A percentile compares a stretch with the other conserved stretches of the same genome.
These are phyloP conservation scores for Platycnemis pennipes DNA, from an alignment of 2,888 invertebrate species.

Conservation along the genomic window DNA sequence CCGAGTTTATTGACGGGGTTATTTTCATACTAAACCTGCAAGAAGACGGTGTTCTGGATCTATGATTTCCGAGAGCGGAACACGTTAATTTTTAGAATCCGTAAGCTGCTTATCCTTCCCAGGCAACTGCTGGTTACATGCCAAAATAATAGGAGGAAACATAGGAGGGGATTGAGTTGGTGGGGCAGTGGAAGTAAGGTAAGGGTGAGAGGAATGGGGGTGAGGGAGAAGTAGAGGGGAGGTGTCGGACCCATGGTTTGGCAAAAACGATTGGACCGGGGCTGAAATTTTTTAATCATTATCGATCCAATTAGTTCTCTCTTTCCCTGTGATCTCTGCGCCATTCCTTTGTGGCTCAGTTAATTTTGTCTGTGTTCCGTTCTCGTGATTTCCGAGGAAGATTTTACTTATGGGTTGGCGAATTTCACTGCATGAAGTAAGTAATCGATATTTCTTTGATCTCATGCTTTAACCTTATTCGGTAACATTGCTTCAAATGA, in stretches of 20 bases:
- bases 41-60: too few relatives aligned
- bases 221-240: neutral
- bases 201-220: neutral
- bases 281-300: neutral
- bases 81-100: neutral
- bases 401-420: neutral
- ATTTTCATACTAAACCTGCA: too few relatives aligned
- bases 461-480: too few relatives aligned
- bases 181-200: neutral
- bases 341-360: neutral
- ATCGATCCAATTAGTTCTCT: neutral
- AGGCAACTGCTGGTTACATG: neutral
- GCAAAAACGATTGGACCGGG: neutral
- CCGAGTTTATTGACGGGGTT: too few relatives aligned
- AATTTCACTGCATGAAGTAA: neutral
- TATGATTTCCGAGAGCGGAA: too few relatives aligned
- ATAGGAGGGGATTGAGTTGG: neutral
- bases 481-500: too few relatives aligned
- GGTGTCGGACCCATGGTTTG: neutral
- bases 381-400: neutral
- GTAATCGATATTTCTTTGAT: neutral
- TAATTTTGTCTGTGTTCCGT: neutral
- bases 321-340: neutral
- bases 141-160: neutral
- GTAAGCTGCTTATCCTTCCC: neutral